Evolutionary conservation across 2,797 vertebrate species (phyloP).

Genomic region (Jordanella pulchra): DNA sequence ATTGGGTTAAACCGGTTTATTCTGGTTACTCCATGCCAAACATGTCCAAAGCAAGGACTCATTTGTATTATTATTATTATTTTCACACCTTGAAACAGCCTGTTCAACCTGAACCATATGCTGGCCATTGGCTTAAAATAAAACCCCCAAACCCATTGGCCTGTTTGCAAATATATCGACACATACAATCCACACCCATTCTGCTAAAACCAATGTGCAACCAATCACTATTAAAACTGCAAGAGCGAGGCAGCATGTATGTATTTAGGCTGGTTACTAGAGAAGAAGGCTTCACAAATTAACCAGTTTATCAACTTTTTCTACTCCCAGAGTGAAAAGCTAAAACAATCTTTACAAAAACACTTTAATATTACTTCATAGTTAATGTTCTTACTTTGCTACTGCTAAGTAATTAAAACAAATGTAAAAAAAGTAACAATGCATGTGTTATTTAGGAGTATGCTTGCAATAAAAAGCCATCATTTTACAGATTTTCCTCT

Average conservation of each 20-base stretch:
- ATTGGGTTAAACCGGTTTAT: slow-evolving; percentile 27
- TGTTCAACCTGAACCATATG: not conserved
- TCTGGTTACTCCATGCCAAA: not conserved
- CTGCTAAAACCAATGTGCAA: not conserved
- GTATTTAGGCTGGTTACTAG: not conserved
- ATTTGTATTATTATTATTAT: not conserved
- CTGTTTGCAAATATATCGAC: not conserved
- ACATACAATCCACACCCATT: not conserved
- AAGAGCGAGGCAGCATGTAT: not conserved
- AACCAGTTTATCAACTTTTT: not conserved
- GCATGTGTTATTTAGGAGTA: not conserved
- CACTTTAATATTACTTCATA: not conserved
- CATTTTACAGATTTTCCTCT: not conserved
- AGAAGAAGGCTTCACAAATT: slow-evolving; percentile 2
- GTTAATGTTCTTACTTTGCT: not conserved
- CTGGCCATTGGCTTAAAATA: not conserved
- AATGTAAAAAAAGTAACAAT: not conserved
- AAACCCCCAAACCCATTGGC: not conserved
- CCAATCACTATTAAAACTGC: not conserved
- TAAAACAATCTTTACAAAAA: not conserved
- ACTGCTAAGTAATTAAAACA: not conserved
- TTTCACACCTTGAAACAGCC: not conserved
- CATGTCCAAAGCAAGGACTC: not conserved
- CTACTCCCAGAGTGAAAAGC: not conserved
- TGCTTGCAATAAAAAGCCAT: not conserved